A percentile compares a stretch with the other conserved stretches of the same genome.
Evolutionary conservation across 2,797 vertebrate species (phyloP).

Genomic region (Molossus alvarezi): DNA sequence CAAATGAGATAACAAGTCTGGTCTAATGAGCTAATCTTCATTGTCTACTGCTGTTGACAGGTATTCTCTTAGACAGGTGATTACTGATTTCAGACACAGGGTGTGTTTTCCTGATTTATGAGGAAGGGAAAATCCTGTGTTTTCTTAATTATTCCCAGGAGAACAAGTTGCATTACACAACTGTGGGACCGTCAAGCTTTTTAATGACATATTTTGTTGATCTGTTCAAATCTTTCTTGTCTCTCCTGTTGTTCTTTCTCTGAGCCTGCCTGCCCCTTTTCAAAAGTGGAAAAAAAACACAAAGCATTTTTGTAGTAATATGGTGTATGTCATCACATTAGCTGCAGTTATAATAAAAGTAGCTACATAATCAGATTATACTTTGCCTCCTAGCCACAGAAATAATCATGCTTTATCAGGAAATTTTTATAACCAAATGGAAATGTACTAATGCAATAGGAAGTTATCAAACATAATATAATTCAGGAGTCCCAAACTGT

Average conservation of each 20-base stretch:
- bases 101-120: neutral
- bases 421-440: conserved; percentile 88
- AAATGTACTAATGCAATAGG: conserved; percentile 88
- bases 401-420: conserved; percentile 87
- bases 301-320: conserved; percentile 72
- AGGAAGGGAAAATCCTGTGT: neutral
- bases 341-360: conserved; percentile 82
- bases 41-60: neutral
- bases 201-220: neutral
- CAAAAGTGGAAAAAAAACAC: conserved; percentile 58
- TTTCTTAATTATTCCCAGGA: conserved; percentile 44
- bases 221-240: conserved; percentile 13
- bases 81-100: conserved; percentile 52
- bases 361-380: conserved; percentile 88
- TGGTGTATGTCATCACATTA: conserved; percentile 86
- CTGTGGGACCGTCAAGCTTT: neutral
- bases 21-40: neutral
- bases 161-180: neutral
- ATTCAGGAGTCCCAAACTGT: conserved; percentile 87
- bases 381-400: conserved; percentile 86
- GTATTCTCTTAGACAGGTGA: neutral
- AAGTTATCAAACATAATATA: conserved; percentile 86
- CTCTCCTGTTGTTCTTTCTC: conserved; percentile 45
- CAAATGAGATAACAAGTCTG: neutral
- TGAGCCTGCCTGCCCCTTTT: conserved; percentile 35